These are phyloP conservation scores for Cacatua alba DNA, from an alignment of 2,113 vertebrate species.

Conservation along the genomic window DNA sequence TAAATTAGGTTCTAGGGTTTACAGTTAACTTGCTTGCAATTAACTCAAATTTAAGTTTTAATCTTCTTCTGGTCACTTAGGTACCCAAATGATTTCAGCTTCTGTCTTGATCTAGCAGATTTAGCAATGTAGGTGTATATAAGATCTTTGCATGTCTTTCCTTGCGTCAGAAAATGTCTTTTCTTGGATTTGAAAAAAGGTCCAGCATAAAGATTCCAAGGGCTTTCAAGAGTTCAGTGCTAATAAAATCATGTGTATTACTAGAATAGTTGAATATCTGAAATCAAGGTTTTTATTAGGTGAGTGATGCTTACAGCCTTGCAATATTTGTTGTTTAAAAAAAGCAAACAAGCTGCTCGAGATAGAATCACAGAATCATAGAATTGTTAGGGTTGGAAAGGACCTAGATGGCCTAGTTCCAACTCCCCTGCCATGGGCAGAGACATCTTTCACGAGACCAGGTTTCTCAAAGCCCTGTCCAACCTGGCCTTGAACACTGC, in stretches of 20 bases:
- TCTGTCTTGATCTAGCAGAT: background rate
- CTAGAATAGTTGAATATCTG: background rate
- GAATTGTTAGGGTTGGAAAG: background rate
- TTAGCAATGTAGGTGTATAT: background rate
- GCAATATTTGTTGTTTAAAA: background rate
- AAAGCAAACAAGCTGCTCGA: background rate
- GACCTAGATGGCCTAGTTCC: background rate
- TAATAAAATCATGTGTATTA: background rate
- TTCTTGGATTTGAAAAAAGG: background rate
- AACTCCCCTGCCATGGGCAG: background rate
- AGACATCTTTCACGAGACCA: background rate
- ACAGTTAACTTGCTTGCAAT: background rate
- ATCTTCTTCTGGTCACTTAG: background rate
- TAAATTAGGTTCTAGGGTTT: background rate
- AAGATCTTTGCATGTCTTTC: background rate
- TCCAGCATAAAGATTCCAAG: background rate
- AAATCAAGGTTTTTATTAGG: background rate
- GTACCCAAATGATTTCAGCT: background rate
- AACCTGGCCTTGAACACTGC: background rate
- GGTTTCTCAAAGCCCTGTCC: background rate
- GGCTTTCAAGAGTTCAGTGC: background rate
- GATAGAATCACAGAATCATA: background rate
- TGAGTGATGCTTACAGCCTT: background rate
- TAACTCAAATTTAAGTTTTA: background rate
- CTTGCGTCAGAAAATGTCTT: background rate